phyloP scores from a whole-genome alignment of 1,140 invertebrate genomes.

The Drosophila navojoa region DNA sequence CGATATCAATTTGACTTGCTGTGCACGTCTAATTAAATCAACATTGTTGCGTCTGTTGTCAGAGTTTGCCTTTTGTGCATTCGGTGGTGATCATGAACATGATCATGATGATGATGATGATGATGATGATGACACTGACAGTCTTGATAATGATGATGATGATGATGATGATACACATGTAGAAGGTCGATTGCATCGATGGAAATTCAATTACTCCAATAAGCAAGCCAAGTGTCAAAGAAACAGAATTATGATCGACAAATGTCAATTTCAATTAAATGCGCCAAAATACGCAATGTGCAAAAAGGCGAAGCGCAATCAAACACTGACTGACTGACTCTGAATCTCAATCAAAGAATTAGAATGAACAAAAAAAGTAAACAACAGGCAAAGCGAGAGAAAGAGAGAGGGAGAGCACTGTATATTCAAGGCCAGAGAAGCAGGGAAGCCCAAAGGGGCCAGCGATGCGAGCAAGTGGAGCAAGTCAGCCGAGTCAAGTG shows the following conservation, averaged over 20 bases:
- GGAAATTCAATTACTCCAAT: constrained; percentile 72
- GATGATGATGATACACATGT: not conserved
- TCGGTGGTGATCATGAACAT: constrained; percentile 13
- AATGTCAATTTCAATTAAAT: constrained; percentile 62
- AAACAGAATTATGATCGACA: constrained; percentile 43
- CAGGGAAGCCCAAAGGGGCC: constrained; percentile 26
- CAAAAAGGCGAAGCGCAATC: constrained; percentile 16
- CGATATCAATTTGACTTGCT: constrained; percentile 61
- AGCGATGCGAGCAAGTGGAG: constrained; percentile 22
- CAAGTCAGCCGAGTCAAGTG: constrained; percentile 35
- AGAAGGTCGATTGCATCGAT: constrained; percentile 39
- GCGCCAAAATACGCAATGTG: constrained; percentile 35
- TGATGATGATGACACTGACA: not conserved
- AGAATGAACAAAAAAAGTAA: no score
- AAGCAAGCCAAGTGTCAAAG: constrained; percentile 64
- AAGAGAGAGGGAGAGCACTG: not conserved
- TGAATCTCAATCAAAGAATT: constrained; percentile 10
- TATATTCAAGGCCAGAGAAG: constrained; percentile 42
- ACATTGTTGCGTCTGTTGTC: constrained; percentile 39
- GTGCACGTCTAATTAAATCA: constrained; percentile 73
- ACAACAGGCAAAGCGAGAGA: not conserved
- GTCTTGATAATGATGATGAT: not conserved
- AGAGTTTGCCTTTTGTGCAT: constrained; percentile 5
- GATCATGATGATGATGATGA: not conserved
- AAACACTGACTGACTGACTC: constrained; percentile 4